Base-by-base conservation (phyloP, 2,888 invertebrate species). In the Eupithecia abbreviata region DNA sequence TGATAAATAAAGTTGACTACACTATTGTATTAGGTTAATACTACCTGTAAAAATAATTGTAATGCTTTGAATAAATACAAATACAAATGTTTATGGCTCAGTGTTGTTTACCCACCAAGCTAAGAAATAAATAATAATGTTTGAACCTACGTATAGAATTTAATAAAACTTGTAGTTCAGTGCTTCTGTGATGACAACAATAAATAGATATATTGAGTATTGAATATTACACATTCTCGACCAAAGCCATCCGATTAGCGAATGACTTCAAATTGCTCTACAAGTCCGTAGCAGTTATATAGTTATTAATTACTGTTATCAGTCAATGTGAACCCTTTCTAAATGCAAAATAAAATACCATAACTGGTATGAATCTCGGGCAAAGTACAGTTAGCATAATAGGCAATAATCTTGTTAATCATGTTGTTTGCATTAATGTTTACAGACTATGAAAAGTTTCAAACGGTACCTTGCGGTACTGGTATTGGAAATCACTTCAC, bases 271-370 rank as follows among this genome's bases (percentile, higher is more conserved):
- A 62, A 62, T 62, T 30, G 30, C 62, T 62, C 18, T 30, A 10
- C 12, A 62, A 62, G 9, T 30, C 51, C 42, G 41, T 70, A 62
- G 76, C 58, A 66, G 71, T 69, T 69, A 47, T 42, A 45, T 72
- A 72, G 71, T 69, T 74, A 76, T 74, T 73, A 72, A 79, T 77
- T 72, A 79, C 65, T 75, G 76, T 74, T 58, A 76, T 75, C 73
- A 77, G 51, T 66, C 73, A 75, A 71, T 67, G 77, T 55, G 41
- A 73, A 74, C 79, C 81, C 76, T 81, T 81, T 81, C 82, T 79
- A 79, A 79, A 81, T 81, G 80, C 80, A 82, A 83, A 83, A 82
- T 80, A 83, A 83, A 83, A 82, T 77, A 77, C 77, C 81, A 77
- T 77, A 82, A 83, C 83, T 81, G 75, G 82, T 76, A 80, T 77